Evolutionary conservation across 2,797 vertebrate species (phyloP).

Genomic region (Periparus ater): DNA sequence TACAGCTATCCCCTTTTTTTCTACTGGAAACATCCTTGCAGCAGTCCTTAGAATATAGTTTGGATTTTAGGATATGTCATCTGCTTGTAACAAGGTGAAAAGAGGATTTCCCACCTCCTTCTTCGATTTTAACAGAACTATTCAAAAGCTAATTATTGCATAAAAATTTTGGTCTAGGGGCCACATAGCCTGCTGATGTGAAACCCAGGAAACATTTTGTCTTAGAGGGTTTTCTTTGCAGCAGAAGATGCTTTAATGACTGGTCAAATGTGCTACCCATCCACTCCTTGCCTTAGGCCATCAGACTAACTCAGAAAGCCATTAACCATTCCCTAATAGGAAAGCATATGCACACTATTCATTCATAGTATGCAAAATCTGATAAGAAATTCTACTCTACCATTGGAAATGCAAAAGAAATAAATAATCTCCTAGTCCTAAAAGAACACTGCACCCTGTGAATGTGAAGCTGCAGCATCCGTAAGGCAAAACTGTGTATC

Average conservation of each 20-base stretch:
- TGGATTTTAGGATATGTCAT: conserved; percentile 27
- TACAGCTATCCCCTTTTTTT: neutral
- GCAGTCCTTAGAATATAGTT: neutral
- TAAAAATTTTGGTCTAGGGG: conserved; percentile 22
- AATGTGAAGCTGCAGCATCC: neutral
- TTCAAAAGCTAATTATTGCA: neutral
- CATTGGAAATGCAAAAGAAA: neutral
- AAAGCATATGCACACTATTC: neutral
- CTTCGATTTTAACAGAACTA: conserved; percentile 30
- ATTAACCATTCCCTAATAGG: conserved; percentile 59
- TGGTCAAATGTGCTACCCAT: conserved; percentile 62
- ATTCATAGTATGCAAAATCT: conserved; percentile 55
- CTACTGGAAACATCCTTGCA: neutral
- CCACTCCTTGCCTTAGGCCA: conserved; percentile 60
- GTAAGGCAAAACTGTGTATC: neutral
- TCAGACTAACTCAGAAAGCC: conserved; percentile 67
- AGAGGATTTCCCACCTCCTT: neutral
- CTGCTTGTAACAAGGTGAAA: neutral
- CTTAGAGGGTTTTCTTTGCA: conserved; percentile 46
- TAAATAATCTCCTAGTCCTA: neutral
- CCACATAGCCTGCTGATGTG: conserved; percentile 40
- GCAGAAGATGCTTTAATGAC: conserved; percentile 62
- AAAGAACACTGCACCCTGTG: neutral
- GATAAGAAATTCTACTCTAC: neutral
- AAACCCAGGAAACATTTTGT: conserved; percentile 41